Base-by-base conservation (phyloP, 2,797 vertebrate species). In the Synaphobranchus kaupii region DNA sequence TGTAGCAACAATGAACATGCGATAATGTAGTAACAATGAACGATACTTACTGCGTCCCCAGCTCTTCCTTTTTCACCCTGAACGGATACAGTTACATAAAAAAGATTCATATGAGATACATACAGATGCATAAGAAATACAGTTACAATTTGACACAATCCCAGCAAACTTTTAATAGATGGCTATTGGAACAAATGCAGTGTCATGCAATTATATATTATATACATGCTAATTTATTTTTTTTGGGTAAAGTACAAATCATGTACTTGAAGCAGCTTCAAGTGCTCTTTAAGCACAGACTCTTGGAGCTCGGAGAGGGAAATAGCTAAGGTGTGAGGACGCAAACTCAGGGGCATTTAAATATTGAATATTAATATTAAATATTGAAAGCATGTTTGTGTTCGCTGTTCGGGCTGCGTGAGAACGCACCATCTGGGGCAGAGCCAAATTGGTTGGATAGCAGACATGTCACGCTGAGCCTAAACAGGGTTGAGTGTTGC, bases 11-110 rank as follows among this genome's bases (percentile, higher is more conserved):
- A n/a, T n/a, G n/a, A n/a, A n/a, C n/a, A n/a, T n/a, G 25, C 25
- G 25, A 8, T n/a, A 66, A 66, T n/a, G 60, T 8, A 66, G 60
- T 22, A 71, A 28, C 9, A 63, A n/a, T 44, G 15, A 25, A 44
- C 12, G 71, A 73, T 87, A 94, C 94, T 94, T 92, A 95, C 84
- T 0, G 86, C 85, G 31, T 90, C 76, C 0, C 87, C 89, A 0
- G 71, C 88, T 91, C 91, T 91, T 80, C 92, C 93, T 89, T 90
- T 85, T 88, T 82, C 80, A 31, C 88, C 92, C 93, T 94, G 87
- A 89, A 94, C 92, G 22, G 86, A 91, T 86, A 39, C 39, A 39
- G 39, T 39, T 39, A 39, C 39, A 39, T 39, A 1, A 39, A 39
- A 39, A 39, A 39, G 39, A 39, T 39, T 1, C 39, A 39, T 39